A percentile compares a stretch with the other conserved stretches of the same genome.
Evolutionary conservation across 2,888 invertebrate species (phyloP).

Genomic region (Mechanitis messenoides): DNA sequence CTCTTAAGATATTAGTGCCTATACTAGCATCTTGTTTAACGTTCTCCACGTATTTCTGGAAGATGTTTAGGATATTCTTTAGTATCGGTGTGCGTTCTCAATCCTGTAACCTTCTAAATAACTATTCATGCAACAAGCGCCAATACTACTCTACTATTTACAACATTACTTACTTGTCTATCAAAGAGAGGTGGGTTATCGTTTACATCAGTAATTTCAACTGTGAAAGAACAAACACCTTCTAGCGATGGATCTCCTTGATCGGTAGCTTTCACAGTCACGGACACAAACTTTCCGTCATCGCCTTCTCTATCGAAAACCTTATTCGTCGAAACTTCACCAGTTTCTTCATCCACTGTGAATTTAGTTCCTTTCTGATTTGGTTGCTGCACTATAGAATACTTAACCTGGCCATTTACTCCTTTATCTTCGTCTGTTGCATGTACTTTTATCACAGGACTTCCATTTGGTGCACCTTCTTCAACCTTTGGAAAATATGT

Average conservation of each 20-base stretch:
- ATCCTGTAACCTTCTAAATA: constrained; percentile 9
- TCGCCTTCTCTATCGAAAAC: constrained; percentile 98
- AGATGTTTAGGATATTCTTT: constrained; percentile 47
- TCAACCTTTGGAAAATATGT: constrained; percentile 96
- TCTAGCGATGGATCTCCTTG: constrained; percentile 98
- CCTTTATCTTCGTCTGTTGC: constrained; percentile 98
- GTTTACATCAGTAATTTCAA: constrained; percentile 98
- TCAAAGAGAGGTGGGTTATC: constrained; percentile 97
- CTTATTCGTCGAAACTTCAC: constrained; percentile 95
- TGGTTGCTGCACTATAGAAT: constrained; percentile 97
- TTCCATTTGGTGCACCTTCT: constrained; percentile 95
- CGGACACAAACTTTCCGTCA: constrained; percentile 96
- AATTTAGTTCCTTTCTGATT: constrained; percentile 97
- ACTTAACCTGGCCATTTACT: constrained; percentile 95
- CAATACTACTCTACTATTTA: constrained; percentile 32
- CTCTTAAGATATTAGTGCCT: constrained; percentile 94
- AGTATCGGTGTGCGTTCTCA: constrained; percentile 34
- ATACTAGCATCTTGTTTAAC: constrained; percentile 98
- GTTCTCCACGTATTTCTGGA: constrained; percentile 96
- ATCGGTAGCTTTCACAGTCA: constrained; percentile 98
- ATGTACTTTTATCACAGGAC: constrained; percentile 94
- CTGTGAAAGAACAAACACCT: constrained; percentile 98
- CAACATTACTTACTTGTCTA: constrained; percentile 84
- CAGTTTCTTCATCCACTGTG: constrained; percentile 95
- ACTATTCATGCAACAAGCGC: constrained; percentile 39